These are phyloP conservation scores for Ispidina picta DNA, from an alignment of 2,797 vertebrate species.

Conservation along the genomic window DNA sequence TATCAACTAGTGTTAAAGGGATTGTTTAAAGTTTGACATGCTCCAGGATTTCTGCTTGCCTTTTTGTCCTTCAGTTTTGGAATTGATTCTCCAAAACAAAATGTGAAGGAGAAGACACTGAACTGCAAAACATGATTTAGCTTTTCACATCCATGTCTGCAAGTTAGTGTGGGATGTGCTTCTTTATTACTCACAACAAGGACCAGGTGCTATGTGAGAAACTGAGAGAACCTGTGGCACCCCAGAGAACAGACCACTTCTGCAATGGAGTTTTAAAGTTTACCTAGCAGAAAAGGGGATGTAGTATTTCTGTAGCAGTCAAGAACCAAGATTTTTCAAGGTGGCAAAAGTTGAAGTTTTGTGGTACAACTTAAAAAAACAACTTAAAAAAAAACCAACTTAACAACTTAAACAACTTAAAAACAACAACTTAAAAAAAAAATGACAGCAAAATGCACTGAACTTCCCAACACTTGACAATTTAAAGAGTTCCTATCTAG, in stretches of 20 bases:
- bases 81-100: not conserved
- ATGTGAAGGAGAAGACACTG: not conserved
- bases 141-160: not conserved
- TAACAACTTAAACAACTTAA: not conserved
- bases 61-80: not conserved
- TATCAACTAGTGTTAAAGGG: not conserved
- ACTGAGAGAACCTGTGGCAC: not conserved
- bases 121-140: not conserved
- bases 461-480: not conserved
- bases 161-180: not conserved
- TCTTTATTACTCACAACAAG: not conserved
- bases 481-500: not conserved
- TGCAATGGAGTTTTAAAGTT: not conserved
- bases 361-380: not conserved
- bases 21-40: not conserved
- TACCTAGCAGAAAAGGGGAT: not conserved
- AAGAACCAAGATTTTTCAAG: not conserved
- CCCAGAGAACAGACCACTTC: not conserved
- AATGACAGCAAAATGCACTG: not conserved
- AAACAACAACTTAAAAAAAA: no score
- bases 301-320: not conserved
- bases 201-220: not conserved
- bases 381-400: not conserved
- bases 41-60: not conserved
- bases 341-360: not conserved